Conservation (phyloP, 1,140 invertebrate genomes). For the Saxidomus purpurata region DNA sequence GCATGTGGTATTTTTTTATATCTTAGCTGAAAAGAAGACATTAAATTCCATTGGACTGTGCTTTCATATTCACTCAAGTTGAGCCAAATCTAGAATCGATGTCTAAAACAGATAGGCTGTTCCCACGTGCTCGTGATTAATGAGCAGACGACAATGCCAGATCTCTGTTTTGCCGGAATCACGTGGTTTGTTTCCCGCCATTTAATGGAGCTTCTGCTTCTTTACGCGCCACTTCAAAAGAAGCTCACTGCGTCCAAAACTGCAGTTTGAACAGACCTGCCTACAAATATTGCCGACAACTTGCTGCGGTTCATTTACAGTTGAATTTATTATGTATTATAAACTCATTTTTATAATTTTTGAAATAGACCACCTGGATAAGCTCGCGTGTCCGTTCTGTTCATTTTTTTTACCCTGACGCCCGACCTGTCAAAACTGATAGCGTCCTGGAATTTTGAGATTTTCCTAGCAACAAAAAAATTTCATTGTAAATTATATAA, state of each 20-base stretch:
- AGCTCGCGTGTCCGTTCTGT: constrained; percentile 26
- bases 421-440: constrained; percentile 53
- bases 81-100: too few relatives aligned
- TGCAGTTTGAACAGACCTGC: not conserved
- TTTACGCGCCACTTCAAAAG: constrained; percentile 58
- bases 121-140: constrained; percentile 49
- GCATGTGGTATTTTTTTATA: too few relatives aligned
- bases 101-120: too few relatives aligned
- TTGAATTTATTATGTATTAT: constrained; percentile 69
- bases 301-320: constrained; percentile 58
- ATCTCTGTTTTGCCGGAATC: constrained; percentile 53
- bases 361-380: constrained; percentile 57
- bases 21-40: too few relatives aligned
- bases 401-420: constrained; percentile 22
- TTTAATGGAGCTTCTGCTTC: constrained; percentile 50
- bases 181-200: constrained; percentile 66
- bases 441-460: constrained; percentile 1
- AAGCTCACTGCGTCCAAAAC: constrained; percentile 2
- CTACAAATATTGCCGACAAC: constrained; percentile 20
- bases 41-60: too few relatives aligned
- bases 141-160: constrained; percentile 38
- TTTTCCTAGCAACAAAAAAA: constrained; percentile 9
- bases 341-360: constrained; percentile 60
- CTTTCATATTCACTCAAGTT: too few relatives aligned
- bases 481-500: constrained; percentile 2